Base-by-base conservation (phyloP, 2,888 invertebrate genomes). In the Oscheius sp. region DNA sequence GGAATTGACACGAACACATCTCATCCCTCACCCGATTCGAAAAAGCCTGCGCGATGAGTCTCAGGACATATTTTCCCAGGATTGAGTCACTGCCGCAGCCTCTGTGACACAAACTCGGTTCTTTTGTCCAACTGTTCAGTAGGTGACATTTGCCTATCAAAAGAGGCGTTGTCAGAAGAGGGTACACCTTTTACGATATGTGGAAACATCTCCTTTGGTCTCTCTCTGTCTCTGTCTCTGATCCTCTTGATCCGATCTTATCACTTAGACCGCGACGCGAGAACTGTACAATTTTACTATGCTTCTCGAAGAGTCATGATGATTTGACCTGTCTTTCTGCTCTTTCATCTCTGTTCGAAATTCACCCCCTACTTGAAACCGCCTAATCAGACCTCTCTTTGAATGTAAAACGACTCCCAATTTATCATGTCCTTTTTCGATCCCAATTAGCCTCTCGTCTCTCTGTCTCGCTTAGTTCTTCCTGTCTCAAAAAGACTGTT, bases 1-100 rank as follows among this genome's bases (percentile, higher is more conserved):
- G 48, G 70, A 58, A 70, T 68, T 68, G 68, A 68, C 68, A 68
- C 63, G 42, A 47, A 42, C 48, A n/a, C 37, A 13, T 32, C 37
- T 42, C 48, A 11, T 42, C n/a, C 63, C 9, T 63, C 42, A 13
- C 32, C 63, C 47, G 5, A 5, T 47, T 42, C 47, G 29, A 5
- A 10, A 32, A 63, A n/a, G 37, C 50, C 21, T 32, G 48, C 53
- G 37, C 21, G 5, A 35, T 37, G 33, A 37, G 37, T 62, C 62
- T 63, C 29, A 48, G n/a, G 11, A 21, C 50, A 21, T 35, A 35
- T 60, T 33, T 58, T 33, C 63, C 63, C 29, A 32, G n/a, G 21
- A 10, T 29, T 48, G 48, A 63, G 21, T 63, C 63, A 48, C 9
- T 48, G 63, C 37, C 35, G 37, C 37, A 7, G 32, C 35, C n/a